Evolutionary conservation across 30 jellyfish, hydroid and myxozoan species (phyloP).

Genomic region (Sanderia malayensis): DNA sequence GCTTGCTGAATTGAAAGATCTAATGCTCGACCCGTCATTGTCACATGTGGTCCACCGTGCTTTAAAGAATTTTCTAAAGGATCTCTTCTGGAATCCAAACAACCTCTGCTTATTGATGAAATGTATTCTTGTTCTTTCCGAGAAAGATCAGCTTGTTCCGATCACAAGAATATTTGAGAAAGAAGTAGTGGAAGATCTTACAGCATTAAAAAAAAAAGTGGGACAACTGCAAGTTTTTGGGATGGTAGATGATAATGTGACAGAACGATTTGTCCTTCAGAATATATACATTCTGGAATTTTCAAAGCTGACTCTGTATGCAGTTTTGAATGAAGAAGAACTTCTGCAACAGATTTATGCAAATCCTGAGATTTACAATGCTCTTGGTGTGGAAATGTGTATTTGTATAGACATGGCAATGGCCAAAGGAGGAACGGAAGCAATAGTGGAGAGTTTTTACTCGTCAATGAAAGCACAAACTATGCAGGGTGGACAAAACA

Average conservation of each 20-base stretch:
- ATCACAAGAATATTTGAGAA: neutral
- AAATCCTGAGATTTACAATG: neutral
- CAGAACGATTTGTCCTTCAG: neutral
- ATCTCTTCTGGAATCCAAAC: neutral
- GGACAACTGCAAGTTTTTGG: neutral
- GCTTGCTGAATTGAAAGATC: conserved; percentile 33
- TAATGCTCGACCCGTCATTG: neutral
- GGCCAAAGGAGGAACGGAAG: neutral
- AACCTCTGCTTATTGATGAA: conserved; percentile 5
- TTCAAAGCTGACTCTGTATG: neutral
- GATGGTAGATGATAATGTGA: neutral
- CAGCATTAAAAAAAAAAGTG: neutral
- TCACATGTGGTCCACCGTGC: neutral
- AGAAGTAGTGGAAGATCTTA: neutral
- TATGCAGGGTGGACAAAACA: neutral
- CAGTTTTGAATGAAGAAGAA: neutral
- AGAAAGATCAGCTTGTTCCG: neutral
- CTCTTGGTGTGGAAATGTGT: neutral
- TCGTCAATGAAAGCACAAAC: neutral
- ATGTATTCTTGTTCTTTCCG: neutral
- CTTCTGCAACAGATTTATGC: neutral
- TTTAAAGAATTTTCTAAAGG: neutral
- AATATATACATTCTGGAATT: neutral
- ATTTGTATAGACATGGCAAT: neutral
- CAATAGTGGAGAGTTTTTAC: neutral